Percentiles rank a stretch among this genome's conserved stretches.
These are phyloP conservation scores for Botia almorhae DNA, from an alignment of 2,797 vertebrate species.

Conservation along the genomic window DNA sequence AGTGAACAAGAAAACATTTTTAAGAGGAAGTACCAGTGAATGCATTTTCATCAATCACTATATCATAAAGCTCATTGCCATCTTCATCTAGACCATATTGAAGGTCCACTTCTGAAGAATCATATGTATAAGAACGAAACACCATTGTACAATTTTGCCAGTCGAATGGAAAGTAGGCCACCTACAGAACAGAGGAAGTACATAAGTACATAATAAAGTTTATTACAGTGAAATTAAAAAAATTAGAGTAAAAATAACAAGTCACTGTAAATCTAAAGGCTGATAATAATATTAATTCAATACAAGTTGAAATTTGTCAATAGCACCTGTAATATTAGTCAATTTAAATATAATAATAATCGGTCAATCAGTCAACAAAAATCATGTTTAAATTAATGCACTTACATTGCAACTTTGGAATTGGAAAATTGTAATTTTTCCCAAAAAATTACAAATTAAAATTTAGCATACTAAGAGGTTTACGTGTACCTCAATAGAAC, in stretches of 20 bases:
- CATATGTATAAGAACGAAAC: constrained; percentile 91
- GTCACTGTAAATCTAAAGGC: no score
- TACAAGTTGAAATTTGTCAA: no score
- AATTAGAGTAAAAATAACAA: no score
- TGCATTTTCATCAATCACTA: constrained; percentile 84
- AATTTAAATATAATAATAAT: background rate
- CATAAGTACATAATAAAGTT: background rate
- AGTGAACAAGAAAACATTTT: background rate
- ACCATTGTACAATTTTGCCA: constrained; percentile 96
- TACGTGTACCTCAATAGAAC: constrained; percentile 85
- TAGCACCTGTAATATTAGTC: no score
- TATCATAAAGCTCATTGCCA: constrained; percentile 80
- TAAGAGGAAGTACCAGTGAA: constrained; percentile 75
- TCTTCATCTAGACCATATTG: constrained; percentile 77
- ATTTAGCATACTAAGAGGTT: background rate
- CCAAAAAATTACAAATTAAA: no score
- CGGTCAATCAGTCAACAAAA: background rate
- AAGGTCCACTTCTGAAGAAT: constrained; percentile 85
- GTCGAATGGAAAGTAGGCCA: constrained; percentile 91
- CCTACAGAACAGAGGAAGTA: constrained; percentile 68
- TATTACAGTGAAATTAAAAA: no score
- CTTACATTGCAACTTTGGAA: background rate
- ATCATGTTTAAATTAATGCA: background rate
- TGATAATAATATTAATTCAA: no score
- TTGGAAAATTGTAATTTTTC: no score